A percentile compares a stretch with the other conserved stretches of the same genome.
Evolutionary conservation across 2,888 invertebrate genomes (phyloP).

Genomic region (Megaustenia siamemsis): DNA sequence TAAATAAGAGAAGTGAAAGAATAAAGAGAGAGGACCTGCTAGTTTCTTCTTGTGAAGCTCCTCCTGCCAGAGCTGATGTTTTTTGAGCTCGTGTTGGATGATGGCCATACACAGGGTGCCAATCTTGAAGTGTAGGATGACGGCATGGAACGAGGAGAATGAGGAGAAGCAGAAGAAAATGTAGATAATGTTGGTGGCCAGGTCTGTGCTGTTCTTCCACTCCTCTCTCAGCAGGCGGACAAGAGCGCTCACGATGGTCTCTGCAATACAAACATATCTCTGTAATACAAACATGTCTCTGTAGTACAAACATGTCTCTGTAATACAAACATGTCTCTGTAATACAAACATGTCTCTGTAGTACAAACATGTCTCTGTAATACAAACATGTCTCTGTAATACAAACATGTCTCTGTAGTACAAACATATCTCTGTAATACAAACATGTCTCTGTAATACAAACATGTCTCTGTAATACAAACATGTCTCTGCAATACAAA

Average conservation of each 20-base stretch:
- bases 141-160: slow-evolving; percentile 95
- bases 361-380: neutral
- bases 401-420: neutral
- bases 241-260: slow-evolving; percentile 95
- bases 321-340: neutral
- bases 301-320: neutral
- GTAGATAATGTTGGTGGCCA: slow-evolving; percentile 97
- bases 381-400: neutral
- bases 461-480: neutral
- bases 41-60: slow-evolving; percentile 80
- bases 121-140: slow-evolving; percentile 95
- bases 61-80: slow-evolving; percentile 93
- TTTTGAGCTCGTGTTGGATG: slow-evolving; percentile 94
- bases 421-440: neutral
- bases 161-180: slow-evolving; percentile 98
- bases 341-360: neutral
- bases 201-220: slow-evolving; percentile 95
- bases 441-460: neutral
- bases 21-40: slow-evolving; percentile 61
- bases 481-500: neutral
- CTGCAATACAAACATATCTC: slow-evolving; percentile 68
- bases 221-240: slow-evolving; percentile 97
- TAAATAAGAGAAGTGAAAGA: neutral
- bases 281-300: neutral
- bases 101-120: slow-evolving; percentile 98